Conservation (phyloP, 2,113 vertebrate species). For the Neopipo cinnamomea region DNA sequence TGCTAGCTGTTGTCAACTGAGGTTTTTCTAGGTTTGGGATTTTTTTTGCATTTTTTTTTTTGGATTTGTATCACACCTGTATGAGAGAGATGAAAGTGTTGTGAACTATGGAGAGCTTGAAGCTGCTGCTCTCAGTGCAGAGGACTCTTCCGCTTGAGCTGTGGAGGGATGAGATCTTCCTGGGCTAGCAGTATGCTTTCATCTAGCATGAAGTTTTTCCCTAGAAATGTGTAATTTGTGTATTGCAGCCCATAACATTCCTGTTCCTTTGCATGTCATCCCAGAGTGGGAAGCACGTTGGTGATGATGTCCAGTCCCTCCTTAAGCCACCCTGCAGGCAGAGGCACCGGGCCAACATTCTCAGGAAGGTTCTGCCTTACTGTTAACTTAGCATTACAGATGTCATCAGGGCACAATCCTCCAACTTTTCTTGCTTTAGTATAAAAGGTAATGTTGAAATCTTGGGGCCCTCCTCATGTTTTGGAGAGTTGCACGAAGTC, state of each 20-base stretch:
- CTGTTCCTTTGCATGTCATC: neutral
- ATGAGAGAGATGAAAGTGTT: neutral
- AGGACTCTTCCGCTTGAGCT: neutral
- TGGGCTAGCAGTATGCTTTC: neutral
- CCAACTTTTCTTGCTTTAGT: neutral
- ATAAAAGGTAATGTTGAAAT: neutral
- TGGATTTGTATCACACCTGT: neutral
- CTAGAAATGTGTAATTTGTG: neutral
- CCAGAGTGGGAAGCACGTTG: neutral
- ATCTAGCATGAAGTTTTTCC: neutral
- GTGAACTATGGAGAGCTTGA: neutral
- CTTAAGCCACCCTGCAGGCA: neutral
- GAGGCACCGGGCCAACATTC: neutral
- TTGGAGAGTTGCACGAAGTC: neutral
- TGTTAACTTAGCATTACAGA: neutral
- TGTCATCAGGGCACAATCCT: neutral
- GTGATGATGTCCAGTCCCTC: neutral
- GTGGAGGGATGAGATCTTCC: neutral
- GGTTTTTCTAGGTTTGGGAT: neutral
- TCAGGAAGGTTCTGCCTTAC: neutral
- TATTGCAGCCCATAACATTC: neutral
- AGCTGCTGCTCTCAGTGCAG: neutral
- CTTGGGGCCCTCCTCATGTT: neutral
- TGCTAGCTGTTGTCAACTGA: slow-evolving; percentile 81
- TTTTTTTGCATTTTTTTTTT: neutral